These are phyloP conservation scores for Phalangium opilio DNA, from an alignment of 2,888 invertebrate species.

Conservation along the genomic window DNA sequence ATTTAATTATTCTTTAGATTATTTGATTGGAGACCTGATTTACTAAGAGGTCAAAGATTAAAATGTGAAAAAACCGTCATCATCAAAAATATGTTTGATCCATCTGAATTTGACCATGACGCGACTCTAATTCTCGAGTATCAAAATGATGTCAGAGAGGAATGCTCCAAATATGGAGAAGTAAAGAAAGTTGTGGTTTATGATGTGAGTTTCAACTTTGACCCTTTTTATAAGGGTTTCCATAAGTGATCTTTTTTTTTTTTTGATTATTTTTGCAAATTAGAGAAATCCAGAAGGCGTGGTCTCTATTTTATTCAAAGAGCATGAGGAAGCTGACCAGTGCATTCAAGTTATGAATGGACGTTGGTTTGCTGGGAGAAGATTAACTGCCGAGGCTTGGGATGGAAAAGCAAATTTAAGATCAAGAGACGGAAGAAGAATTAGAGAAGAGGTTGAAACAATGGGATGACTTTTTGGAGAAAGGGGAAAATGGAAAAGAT, in stretches of 20 bases:
- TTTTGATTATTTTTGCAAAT: too few species aligned
- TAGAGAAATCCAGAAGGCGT: conserved; percentile 86
- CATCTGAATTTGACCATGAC: conserved; percentile 72
- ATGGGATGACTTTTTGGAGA: conserved; percentile 70
- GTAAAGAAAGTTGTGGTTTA: conserved; percentile 79
- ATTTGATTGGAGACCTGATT: conserved; percentile 94
- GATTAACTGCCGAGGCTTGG: conserved; percentile 75
- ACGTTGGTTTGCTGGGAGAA: conserved; percentile 72
- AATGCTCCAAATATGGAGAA: conserved; percentile 77
- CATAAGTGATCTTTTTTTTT: too few species aligned
- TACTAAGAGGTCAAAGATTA: conserved; percentile 62
- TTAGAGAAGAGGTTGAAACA: conserved; percentile 59
- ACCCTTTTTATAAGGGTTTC: too few species aligned
- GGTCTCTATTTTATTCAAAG: conserved; percentile 75
- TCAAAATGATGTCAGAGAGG: conserved; percentile 74
- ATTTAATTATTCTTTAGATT: conserved; percentile 38
- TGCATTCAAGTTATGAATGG: conserved; percentile 75
- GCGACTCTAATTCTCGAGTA: conserved; percentile 77
- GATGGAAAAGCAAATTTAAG: conserved; percentile 89
- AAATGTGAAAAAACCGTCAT: conserved; percentile 84
- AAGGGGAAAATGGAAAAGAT: too few species aligned
- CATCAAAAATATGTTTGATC: conserved; percentile 80
- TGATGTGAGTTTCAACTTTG: conserved; percentile 58
- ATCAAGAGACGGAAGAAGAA: conserved; percentile 82
- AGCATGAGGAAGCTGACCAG: conserved; percentile 77